Base-by-base conservation (phyloP, 2,888 invertebrate genomes). In the Lepidocyrtoides sp. region DNA sequence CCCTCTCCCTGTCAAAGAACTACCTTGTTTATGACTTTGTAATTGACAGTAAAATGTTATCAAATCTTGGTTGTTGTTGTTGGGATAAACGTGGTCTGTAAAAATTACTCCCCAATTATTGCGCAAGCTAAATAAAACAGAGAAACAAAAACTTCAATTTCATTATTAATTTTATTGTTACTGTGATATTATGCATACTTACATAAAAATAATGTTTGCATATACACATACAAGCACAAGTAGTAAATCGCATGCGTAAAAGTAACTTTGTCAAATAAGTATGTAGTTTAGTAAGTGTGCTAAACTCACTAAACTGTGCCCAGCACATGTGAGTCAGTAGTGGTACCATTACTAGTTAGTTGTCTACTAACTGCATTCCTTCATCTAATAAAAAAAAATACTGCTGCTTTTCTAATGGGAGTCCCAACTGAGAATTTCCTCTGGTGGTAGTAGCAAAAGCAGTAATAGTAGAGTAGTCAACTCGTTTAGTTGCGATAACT, bases 41-140 rank as follows among this genome's bases (percentile, higher is more conserved):
- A 91, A 91, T 91, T 91, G 91, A 91, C 88, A 91, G 88, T 91
- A 91, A 91, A 91, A 91, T 88, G 91, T 91, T 91, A 91, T 88
- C 91, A 88, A 91, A 87, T 88, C 88, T 84, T 85, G 69, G 54
- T 26, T 60, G 20, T 32, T 69, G 66, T 41, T 44, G 82, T 26
- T 82, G 91, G 84, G 84, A 79, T 79, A 83, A 88, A 88, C 87
- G 87, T 91, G 91, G 66, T 87, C 48, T 83, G 63, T 77, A 66
- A 91, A 86, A 83, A 77, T 63, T 79, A 20, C 23, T 81, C 66
- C 57, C 17, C 60, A 77, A 75, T 14, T 44, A 87, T 87, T 87
- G 77, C 82, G 82, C 75, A 82, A 91, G 57, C 10, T 36, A 41
- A n/a, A n/a, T n/a, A 36, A 32, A 60, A 54, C 17, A 51, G 32